Base-by-base conservation (phyloP, 1,140 invertebrate species). In the Acyrthosiphon pisum region DNA sequence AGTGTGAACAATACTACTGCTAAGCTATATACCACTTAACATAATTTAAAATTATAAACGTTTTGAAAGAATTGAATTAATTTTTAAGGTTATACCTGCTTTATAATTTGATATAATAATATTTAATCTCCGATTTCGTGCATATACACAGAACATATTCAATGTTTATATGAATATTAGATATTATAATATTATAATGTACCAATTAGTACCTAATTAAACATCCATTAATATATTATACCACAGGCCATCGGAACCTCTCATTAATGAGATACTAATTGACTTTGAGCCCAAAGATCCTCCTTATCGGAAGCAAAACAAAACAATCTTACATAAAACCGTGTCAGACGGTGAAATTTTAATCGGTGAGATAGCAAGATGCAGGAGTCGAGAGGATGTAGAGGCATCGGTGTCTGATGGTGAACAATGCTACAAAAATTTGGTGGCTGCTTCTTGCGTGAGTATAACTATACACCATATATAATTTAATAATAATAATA, bases 281-380 rank as follows among this genome's bases (percentile, higher is more conserved):
- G 97, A 98, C 95, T 98, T 98, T 95, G 97, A 98, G 95, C 94
- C 94, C 41, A 84, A 93, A 50, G 94, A 93, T 20, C 83, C 93
- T 48, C 90, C 94, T 53, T 94, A 95, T 83, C 94, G 95, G 48
- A 95, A 95, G 88, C 94, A 95, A 94, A 96, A 96, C 94, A 96
- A 96, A 94, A 95, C 96, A 94, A 95, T 96, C n/a, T 95, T 98
- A 60, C 96, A 97, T 83, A 98, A 98, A 95, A 97, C 97, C 0
- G 95, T 97, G 53, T 98, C 97, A 0, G 97, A 98, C 95, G 97
- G 97, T 7, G 97, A 98, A 95, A 98, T 98, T 93, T 95, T 97
- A 90, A 93, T 93, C 1, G 50, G 91, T 0, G 81, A 86, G 6
- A 37, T 56, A 30, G n/a, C 48, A 53, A 93, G 30, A 44, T 41